Base-by-base conservation (phyloP, 2,888 invertebrate genomes). In the Anagyrus pseudococci region DNA sequence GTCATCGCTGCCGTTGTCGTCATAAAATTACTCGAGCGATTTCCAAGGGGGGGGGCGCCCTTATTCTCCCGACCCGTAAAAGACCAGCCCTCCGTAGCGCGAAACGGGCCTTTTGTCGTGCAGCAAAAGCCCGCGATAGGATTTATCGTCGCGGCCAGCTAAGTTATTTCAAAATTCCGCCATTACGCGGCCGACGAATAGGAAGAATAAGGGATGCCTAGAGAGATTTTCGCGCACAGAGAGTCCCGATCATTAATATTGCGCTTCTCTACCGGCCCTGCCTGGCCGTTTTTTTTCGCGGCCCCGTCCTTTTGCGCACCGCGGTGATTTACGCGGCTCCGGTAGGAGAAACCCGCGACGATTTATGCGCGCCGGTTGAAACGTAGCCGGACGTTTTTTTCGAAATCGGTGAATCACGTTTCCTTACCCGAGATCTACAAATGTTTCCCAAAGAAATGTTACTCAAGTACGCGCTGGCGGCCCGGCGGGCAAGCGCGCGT, bases 101-200 rank as follows among this genome's bases (percentile, higher is more conserved):
- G 54, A 46, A 55, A 46, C 55, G 57, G 26, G 40, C 19, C 57
- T 49, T 57, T 57, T 57, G 57, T 57, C 57, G 48, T 47, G 48
- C 29, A 25, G 23, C n/a, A n/a, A n/a, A n/a, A 10, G 29, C 33
- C 19, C 15, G 26, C 19, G 17, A 22, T 25, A 19, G 20, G 29
- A 43, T 58, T 43, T 49, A 49, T 41, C 41, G 19, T 41, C n/a
- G 20, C 10, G 13, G 7, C 26, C 57, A 22, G n/a, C 49, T 29
- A 58, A 49, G 49, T 49, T 58, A 49, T 58, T 58, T 10, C 58
- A 19, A 29, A 58, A 58, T 58, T 58, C 43, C 48, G 43, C 40
- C 48, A 58, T 58, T 58, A 49, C 49, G 29, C 44, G 20, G 19
- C 40, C 22, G 22, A n/a, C n/a, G 46, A 54, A 44, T 44, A 29